Evolutionary conservation across 2,888 invertebrate genomes (phyloP).

Genomic region (Lottia scabra): DNA sequence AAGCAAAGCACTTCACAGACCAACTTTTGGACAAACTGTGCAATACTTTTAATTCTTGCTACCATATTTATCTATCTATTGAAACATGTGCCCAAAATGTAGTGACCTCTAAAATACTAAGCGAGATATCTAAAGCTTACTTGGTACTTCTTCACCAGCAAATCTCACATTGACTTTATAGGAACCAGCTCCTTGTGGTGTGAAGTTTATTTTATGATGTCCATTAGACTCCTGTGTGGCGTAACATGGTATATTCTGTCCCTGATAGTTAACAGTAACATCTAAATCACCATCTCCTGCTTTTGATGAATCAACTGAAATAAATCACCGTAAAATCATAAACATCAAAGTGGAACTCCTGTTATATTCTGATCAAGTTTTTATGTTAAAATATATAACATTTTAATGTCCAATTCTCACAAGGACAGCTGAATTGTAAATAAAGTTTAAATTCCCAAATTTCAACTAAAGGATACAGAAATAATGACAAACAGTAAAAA

Average conservation of each 20-base stretch:
- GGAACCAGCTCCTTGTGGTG: conserved; percentile 74
- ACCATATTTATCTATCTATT: too few species aligned
- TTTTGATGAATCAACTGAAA: conserved; percentile 78
- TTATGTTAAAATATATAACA: too few species aligned
- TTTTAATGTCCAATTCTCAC: neutral
- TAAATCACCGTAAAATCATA: too few species aligned
- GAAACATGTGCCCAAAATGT: too few species aligned
- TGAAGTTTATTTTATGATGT: conserved; percentile 72
- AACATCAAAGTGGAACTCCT: too few species aligned
- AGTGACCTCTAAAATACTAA: too few species aligned
- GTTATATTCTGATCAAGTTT: too few species aligned
- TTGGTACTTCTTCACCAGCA: conserved; percentile 90
- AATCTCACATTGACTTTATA: conserved; percentile 91
- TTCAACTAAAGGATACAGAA: too few species aligned
- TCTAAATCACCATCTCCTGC: conserved; percentile 91
- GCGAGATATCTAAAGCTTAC: conserved; percentile 53
- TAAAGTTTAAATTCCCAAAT: too few species aligned
- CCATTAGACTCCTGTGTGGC: conserved; percentile 79
- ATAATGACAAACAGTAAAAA: neutral
- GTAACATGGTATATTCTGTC: conserved; percentile 77
- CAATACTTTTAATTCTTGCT: too few species aligned
- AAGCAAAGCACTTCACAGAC: too few species aligned
- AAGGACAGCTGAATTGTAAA: neutral
- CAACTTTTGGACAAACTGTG: too few species aligned
- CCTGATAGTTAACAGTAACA: conserved; percentile 84